Percentiles rank a stretch among this genome's conserved stretches.
These are phyloP conservation scores for Brachionichthys hirsutus DNA, from an alignment of 2,113 vertebrate species.

Conservation along the genomic window DNA sequence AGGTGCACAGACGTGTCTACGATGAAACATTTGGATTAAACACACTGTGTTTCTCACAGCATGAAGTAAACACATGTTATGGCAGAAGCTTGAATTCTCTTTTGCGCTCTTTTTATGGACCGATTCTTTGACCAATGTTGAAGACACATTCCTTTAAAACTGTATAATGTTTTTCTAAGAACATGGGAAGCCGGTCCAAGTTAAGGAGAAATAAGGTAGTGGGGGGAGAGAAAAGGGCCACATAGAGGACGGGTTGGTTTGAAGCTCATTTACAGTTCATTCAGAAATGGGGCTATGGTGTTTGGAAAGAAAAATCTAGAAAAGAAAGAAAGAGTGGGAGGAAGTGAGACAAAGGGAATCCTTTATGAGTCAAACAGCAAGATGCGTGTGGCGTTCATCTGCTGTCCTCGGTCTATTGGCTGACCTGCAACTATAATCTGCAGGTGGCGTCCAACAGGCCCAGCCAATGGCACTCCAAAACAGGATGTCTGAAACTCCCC, in stretches of 20 bases:
- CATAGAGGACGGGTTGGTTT: not conserved
- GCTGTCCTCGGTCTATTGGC: slow-evolving; percentile 45
- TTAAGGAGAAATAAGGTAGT: slow-evolving; percentile 1
- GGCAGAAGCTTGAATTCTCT: not conserved
- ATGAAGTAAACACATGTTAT: not conserved
- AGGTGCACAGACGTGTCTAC: too few species aligned
- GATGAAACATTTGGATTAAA: not conserved
- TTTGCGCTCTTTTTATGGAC: slow-evolving; percentile 12
- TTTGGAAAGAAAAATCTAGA: not conserved
- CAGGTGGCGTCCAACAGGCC: slow-evolving; percentile 65
- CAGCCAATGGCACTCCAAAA: slow-evolving; percentile 66
- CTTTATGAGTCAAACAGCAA: slow-evolving; percentile 14
- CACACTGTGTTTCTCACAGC: not conserved
- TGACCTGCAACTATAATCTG: slow-evolving; percentile 55
- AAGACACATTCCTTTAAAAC: slow-evolving; percentile 25
- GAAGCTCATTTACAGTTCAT: not conserved
- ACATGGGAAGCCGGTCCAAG: slow-evolving; percentile 5
- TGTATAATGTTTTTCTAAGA: slow-evolving; percentile 20
- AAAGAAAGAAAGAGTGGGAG: not conserved
- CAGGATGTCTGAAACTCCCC: slow-evolving; percentile 78
- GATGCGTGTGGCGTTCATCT: slow-evolving; percentile 38
- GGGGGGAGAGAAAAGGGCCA: not conserved
- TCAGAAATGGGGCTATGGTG: not conserved
- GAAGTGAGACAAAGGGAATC: slow-evolving; percentile 20
- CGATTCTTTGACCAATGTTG: not conserved